Conservation (phyloP, 2,797 vertebrate species). For the Cyprinella venusta region DNA sequence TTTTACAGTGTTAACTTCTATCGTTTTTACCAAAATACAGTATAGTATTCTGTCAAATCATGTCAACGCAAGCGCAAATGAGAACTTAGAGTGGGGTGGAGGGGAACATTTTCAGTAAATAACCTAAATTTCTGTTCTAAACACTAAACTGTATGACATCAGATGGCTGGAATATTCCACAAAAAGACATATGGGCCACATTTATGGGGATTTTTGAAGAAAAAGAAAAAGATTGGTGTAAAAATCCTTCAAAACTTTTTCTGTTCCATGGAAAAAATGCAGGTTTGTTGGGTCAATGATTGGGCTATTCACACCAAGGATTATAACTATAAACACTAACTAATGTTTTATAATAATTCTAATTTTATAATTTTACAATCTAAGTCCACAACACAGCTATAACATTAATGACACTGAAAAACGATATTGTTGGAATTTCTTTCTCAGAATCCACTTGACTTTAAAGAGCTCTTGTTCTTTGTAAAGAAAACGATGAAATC, state of each 20-base stretch:
- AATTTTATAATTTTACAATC: no score
- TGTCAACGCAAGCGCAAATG: not conserved
- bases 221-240: not conserved
- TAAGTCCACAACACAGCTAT: no score
- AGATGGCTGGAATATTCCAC: not conserved
- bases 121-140: not conserved
- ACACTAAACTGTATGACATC: not conserved
- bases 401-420: no score
- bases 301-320: not conserved
- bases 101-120: not conserved
- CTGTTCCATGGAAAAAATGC: not conserved
- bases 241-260: not conserved
- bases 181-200: not conserved
- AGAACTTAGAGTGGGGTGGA: not conserved
- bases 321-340: not conserved
- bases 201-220: not conserved
- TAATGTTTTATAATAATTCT: not conserved
- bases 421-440: no score
- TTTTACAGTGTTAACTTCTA: no score
- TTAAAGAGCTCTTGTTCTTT: not conserved
- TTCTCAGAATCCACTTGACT: not conserved
- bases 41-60: not conserved
- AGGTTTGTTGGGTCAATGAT: not conserved
- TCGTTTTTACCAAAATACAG: not conserved
- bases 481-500: not conserved